Evolutionary conservation across 2,113 vertebrate genomes (phyloP), one percentile per base, ranked within the genome.

Genomic region (Columba janthina): DNA sequence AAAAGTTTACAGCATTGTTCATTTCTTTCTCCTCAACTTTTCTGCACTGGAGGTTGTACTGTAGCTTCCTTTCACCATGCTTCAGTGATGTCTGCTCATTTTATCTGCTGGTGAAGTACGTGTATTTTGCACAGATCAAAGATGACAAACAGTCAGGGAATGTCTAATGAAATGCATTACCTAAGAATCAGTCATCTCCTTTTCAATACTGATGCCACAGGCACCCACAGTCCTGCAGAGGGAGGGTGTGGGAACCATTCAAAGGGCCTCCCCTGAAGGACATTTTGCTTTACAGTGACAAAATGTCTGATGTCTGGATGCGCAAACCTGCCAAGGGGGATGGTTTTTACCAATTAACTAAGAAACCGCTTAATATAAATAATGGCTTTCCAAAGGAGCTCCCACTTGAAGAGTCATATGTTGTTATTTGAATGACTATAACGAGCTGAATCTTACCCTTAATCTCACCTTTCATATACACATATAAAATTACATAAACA

Each of bases 141-240:
- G 50, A 22, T 22, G 22, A 46, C 38, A 69, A 56, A 66, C 20
- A 85, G 29, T 13, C 57, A n/a, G 6, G 31, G 78, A 58, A 53
- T 22, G 2, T 54, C 67, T 48, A 60, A 64, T n/a, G 26, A 54
- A 84, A 79, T 9, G 5, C 5, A 10, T 34, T 40, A 78, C 40
- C 60, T 48, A 31, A 70, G 53, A 70, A 69, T 74, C 83, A 80
- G 15, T 56, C 5, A 1, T 34, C 28, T 19, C 56, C 12, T 90
- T 85, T 80, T 60, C 67, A 56, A 9, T 32, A 51, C 29, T 54
- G 29, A 34, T 31, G 25, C 58, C 50, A 16, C 40, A 3, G 1
- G 28, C 42, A 50, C 51, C 24, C 12, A 13, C 0, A 0, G 26
- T 38, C 28, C 58, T 4, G 2, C 42, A 36, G 58, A 51, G 19